phyloP scores from a whole-genome alignment of 2,797 vertebrate genomes.

The Channallabes apus region DNA sequence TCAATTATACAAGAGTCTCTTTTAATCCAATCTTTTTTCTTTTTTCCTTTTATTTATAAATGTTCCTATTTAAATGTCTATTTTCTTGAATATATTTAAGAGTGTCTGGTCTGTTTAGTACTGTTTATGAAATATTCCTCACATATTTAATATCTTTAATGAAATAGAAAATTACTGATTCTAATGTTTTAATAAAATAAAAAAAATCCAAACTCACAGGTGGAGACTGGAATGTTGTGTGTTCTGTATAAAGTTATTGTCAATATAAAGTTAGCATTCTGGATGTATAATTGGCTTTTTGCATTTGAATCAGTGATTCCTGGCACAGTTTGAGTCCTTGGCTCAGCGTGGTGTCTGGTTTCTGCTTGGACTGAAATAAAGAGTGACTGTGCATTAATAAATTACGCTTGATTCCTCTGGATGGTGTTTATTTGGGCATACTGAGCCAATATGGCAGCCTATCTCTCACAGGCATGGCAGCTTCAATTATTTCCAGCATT shows the following conservation, averaged over 20 bases:
- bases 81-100: not conserved
- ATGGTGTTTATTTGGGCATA: conserved; percentile 30
- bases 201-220: not conserved
- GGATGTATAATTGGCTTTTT: conserved; percentile 7
- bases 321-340: conserved; percentile 23
- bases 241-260: not conserved
- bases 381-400: conserved; percentile 42
- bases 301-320: not conserved
- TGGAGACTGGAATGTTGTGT: too few relatives aligned
- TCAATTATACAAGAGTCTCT: not conserved
- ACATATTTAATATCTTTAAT: not conserved
- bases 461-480: conserved; percentile 19
- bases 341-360: conserved; percentile 22
- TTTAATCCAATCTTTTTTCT: not conserved
- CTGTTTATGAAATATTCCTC: not conserved
- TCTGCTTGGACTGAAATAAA: conserved; percentile 40
- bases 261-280: not conserved
- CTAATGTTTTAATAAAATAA: not conserved
- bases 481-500: conserved; percentile 34
- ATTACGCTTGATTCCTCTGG: conserved; percentile 30
- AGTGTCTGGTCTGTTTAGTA: not conserved
- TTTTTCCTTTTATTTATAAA: not conserved
- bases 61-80: not conserved
- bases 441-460: conserved; percentile 21
- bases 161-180: not conserved